Conservation (phyloP, 2,888 invertebrate species). For the Cosmia pyralina region DNA sequence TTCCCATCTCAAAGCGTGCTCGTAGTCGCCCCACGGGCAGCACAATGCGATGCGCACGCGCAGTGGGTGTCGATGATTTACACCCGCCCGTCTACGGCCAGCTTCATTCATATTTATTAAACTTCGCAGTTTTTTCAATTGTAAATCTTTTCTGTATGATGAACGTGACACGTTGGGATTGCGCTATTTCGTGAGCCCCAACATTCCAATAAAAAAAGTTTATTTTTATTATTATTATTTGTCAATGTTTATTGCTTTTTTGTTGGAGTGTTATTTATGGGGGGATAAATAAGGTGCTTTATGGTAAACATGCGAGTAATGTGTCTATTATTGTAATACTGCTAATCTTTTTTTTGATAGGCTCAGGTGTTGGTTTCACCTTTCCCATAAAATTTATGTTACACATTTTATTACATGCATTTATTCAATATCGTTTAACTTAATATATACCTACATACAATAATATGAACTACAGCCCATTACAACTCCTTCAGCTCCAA, state of each 20-base stretch:
- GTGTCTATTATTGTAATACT: conserved; percentile 37
- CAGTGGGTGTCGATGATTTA: conserved; percentile 88
- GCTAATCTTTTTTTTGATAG: conserved; percentile 15
- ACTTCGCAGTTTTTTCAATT: conserved; percentile 80
- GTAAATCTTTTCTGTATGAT: conserved; percentile 81
- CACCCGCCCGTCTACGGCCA: conserved; percentile 73
- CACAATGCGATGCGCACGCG: conserved; percentile 74
- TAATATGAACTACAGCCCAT: conserved; percentile 35
- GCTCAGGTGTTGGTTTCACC: conserved; percentile 4
- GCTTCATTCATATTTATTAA: conserved; percentile 87
- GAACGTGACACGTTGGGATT: conserved; percentile 76
- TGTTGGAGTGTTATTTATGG: conserved; percentile 48
- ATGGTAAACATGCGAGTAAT: conserved; percentile 49
- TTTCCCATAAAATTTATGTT: conserved; percentile 7
- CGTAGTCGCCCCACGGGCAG: conserved; percentile 58
- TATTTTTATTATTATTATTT: conserved; percentile 43
- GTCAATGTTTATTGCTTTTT: conserved; percentile 55
- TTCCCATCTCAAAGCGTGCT: conserved; percentile 25
- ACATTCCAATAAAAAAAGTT: conserved; percentile 32
- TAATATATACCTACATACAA: conserved; percentile 36
- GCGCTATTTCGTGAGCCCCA: conserved; percentile 62
- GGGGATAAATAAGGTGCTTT: conserved; percentile 46
- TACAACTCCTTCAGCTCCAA: conserved; percentile 35
- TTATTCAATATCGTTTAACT: conserved; percentile 33
- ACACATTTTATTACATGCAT: conserved; percentile 23